Conservation (phyloP, 2,888 invertebrate species). For the Nezara viridula region DNA sequence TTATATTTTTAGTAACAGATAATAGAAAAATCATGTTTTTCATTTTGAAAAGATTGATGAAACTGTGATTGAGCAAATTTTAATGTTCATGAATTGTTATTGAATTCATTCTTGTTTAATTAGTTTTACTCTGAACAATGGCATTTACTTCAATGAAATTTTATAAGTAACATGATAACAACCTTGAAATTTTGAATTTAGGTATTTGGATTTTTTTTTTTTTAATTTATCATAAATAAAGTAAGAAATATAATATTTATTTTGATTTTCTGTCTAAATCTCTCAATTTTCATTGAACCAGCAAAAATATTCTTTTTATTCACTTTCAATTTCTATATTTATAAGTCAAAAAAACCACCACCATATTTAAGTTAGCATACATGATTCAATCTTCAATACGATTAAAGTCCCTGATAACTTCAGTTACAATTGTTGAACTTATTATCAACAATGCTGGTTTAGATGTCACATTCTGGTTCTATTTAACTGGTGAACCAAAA, state of each 20-base stretch:
- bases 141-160: no score
- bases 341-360: background rate
- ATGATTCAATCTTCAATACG: background rate
- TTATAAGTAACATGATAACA: background rate
- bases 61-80: background rate
- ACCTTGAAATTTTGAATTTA: constrained; percentile 14
- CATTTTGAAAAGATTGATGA: no score
- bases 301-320: background rate
- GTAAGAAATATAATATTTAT: no score
- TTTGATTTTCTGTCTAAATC: no score
- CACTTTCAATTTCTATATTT: background rate
- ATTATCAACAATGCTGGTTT: background rate
- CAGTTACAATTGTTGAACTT: background rate
- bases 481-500: background rate
- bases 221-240: no score
- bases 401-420: background rate
- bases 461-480: background rate
- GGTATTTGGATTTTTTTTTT: background rate
- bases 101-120: background rate
- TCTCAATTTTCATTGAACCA: no score
- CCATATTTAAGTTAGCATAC: background rate
- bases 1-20: no score
- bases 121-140: background rate
- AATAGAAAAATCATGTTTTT: no score
- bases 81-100: background rate